Conservation (phyloP, 2,797 vertebrate genomes). For the Discoglossus pictus region DNA sequence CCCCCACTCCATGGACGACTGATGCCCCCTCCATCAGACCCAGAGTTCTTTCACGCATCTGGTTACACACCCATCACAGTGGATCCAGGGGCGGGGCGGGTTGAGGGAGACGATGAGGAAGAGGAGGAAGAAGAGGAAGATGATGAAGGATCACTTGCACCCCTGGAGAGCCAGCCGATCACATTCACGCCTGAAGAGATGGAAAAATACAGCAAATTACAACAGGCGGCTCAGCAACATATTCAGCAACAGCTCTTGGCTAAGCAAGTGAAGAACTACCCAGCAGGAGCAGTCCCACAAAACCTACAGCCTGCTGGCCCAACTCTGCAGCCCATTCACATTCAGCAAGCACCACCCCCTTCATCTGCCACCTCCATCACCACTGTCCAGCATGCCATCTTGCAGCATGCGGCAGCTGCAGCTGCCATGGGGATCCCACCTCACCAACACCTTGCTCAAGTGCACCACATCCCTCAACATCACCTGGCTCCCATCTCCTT, state of each 20-base stretch:
- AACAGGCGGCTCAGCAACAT: constrained; percentile 96
- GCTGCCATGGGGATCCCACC: constrained; percentile 91
- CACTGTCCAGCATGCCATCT: constrained; percentile 91
- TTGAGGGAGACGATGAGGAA: constrained; percentile 63
- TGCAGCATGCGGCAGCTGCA: constrained; percentile 90
- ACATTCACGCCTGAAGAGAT: constrained; percentile 98
- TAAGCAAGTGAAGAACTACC: constrained; percentile 95
- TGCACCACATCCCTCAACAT: constrained; percentile 88
- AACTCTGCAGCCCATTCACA: constrained; percentile 90
- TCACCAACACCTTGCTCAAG: constrained; percentile 88
- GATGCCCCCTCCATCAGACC: constrained; percentile 82
- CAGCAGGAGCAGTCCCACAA: constrained; percentile 78
- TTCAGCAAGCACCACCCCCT: constrained; percentile 87
- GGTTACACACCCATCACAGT: constrained; percentile 78
- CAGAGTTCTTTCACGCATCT: constrained; percentile 78
- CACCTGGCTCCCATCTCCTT: constrained; percentile 76
- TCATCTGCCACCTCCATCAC: constrained; percentile 90
- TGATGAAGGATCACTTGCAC: constrained; percentile 83
- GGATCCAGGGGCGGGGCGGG: constrained; percentile 78
- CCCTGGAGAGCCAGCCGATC: constrained; percentile 95
- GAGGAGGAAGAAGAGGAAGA: constrained; percentile 67
- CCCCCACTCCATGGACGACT: constrained; percentile 70
- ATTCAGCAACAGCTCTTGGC: constrained; percentile 97
- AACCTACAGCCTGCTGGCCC: constrained; percentile 70
- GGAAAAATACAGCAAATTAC: constrained; percentile 98